These are phyloP conservation scores for Hypercompe scribonia DNA, from an alignment of 2,888 invertebrate genomes.

Conservation along the genomic window DNA sequence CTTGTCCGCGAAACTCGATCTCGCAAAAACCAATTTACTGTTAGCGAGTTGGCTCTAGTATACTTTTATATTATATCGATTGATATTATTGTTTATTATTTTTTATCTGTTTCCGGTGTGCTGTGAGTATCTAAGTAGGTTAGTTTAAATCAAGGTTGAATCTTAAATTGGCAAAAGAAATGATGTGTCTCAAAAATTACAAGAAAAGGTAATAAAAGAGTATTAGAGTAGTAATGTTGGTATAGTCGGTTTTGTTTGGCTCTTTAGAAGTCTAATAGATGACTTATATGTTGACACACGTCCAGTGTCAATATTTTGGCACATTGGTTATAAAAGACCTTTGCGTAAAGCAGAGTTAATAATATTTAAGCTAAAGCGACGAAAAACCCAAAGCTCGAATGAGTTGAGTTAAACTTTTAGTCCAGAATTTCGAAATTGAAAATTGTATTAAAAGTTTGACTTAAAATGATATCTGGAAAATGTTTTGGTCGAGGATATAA, in stretches of 20 bases:
- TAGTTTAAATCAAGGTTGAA: neutral
- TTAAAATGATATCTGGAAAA: no score
- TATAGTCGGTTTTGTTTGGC: neutral
- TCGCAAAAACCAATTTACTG: conserved; percentile 71
- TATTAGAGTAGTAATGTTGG: neutral
- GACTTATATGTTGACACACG: neutral
- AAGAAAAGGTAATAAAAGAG: neutral
- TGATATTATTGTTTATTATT: neutral
- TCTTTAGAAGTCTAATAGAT: neutral
- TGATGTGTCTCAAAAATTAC: neutral
- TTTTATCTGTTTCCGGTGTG: neutral
- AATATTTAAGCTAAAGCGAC: no score
- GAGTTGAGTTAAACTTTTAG: no score
- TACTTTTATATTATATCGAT: conserved; percentile 17
- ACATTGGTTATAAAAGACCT: neutral
- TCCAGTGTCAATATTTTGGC: neutral
- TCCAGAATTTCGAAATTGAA: no score
- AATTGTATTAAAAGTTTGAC: no score
- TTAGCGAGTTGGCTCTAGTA: conserved; percentile 46
- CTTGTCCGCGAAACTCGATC: conserved; percentile 66
- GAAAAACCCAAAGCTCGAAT: no score
- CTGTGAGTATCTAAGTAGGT: neutral
- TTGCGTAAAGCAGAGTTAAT: neutral
- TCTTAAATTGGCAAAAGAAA: neutral
- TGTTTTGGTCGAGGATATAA: no score